Conservation (phyloP, 2,888 invertebrate species). For the Rhaphigaster nebulosa region DNA sequence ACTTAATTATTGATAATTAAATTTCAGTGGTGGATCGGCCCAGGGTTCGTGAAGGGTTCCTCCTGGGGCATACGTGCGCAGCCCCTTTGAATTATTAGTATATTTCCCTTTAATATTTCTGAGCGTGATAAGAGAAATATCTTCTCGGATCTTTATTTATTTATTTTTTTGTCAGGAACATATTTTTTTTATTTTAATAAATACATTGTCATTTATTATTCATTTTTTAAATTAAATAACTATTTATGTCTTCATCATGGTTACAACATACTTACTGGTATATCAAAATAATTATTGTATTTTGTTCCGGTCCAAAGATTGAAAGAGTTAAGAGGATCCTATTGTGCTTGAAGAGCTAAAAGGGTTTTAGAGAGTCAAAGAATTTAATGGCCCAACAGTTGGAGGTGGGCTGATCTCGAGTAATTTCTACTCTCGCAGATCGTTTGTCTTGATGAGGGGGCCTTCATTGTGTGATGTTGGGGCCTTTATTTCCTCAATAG, state of each 20-base stretch:
- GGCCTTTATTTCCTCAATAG: not conserved
- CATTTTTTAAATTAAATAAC: too few relatives aligned
- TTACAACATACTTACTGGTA: not conserved
- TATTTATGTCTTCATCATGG: too few relatives aligned
- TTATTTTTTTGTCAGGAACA: too few relatives aligned
- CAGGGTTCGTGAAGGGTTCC: too few relatives aligned
- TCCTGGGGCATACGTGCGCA: too few relatives aligned
- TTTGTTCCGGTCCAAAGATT: not conserved
- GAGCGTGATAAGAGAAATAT: too few relatives aligned
- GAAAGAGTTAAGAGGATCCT: not conserved
- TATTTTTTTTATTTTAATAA: not conserved
- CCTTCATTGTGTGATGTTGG: constrained; percentile 1
- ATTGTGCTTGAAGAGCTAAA: not conserved
- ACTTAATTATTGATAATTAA: too few relatives aligned
- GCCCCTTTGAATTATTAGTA: too few relatives aligned
- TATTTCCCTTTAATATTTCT: too few relatives aligned
- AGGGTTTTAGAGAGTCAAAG: constrained; percentile 12
- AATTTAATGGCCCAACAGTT: not conserved
- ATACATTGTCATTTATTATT: too few relatives aligned
- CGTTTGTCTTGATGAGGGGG: not conserved
- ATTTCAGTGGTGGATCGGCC: too few relatives aligned
- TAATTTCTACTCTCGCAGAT: not conserved
- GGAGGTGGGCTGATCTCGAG: not conserved
- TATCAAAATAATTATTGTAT: not conserved
- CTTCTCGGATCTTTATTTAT: too few relatives aligned